Evolutionary conservation across 2,113 vertebrate genomes (phyloP).

Genomic region (Scortum barcoo): DNA sequence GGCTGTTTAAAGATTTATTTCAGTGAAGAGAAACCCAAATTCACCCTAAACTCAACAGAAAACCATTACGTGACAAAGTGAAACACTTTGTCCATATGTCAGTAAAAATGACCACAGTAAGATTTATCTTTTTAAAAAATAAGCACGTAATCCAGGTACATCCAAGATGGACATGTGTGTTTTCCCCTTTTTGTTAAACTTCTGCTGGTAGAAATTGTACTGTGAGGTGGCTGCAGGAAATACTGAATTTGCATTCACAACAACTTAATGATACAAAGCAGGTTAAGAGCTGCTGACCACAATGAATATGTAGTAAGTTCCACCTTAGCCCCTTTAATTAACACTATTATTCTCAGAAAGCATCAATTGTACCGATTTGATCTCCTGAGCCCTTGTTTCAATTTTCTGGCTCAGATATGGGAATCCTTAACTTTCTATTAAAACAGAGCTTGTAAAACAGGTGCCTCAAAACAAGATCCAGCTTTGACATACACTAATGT

Average conservation of each 20-base stretch:
- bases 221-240: slow-evolving; percentile 2
- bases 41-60: background rate
- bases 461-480: background rate
- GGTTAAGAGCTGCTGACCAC: slow-evolving; percentile 1
- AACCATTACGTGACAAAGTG: background rate
- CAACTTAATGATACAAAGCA: background rate
- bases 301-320: background rate
- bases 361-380: background rate
- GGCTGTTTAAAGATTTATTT: background rate
- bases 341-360: background rate
- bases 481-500: background rate
- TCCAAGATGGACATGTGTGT: background rate
- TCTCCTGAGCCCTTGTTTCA: background rate
- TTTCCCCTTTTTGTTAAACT: background rate
- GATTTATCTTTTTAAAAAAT: too few species aligned
- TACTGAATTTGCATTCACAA: background rate
- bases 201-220: background rate
- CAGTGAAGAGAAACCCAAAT: background rate
- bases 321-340: background rate
- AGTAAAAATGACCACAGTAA: too few species aligned
- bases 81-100: background rate
- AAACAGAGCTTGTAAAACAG: background rate
- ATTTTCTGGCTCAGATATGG: background rate
- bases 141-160: too few species aligned
- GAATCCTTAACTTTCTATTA: background rate